phyloP scores from a whole-genome alignment of 1,140 invertebrate genomes.

The Formica selysi region DNA sequence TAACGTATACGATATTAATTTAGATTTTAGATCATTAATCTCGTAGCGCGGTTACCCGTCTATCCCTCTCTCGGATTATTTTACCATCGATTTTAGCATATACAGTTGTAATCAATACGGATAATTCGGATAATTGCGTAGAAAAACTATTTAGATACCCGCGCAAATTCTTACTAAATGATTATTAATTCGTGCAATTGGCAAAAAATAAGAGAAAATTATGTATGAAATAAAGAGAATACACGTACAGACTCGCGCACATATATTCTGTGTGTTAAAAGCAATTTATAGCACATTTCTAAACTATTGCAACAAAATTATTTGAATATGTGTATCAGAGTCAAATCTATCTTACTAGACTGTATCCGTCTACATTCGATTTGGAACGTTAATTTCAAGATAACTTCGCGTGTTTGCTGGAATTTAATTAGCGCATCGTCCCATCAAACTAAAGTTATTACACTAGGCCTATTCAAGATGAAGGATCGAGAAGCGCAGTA shows the following conservation, averaged over 20 bases:
- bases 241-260: neutral
- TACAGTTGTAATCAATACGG: neutral
- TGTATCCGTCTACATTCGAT: neutral
- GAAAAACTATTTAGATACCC: neutral
- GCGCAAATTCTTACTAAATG: neutral
- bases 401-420: slow-evolving; percentile 48
- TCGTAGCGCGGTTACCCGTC: neutral
- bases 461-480: neutral
- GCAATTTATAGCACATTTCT: neutral
- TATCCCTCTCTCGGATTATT: slow-evolving; percentile 3
- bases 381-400: neutral
- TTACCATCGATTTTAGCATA: neutral
- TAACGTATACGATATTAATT: neutral
- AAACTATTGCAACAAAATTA: neutral
- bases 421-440: slow-evolving; percentile 70
- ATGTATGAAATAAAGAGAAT: neutral
- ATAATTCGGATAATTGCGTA: neutral
- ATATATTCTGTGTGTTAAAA: neutral
- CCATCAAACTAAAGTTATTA: slow-evolving; percentile 69
- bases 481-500: neutral
- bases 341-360: neutral
- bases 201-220: neutral
- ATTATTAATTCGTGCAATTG: neutral
- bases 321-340: neutral
- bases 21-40: slow-evolving; percentile 48